These are phyloP conservation scores for Micromys minutus DNA, from an alignment of 2,113 vertebrate genomes.

Conservation along the genomic window DNA sequence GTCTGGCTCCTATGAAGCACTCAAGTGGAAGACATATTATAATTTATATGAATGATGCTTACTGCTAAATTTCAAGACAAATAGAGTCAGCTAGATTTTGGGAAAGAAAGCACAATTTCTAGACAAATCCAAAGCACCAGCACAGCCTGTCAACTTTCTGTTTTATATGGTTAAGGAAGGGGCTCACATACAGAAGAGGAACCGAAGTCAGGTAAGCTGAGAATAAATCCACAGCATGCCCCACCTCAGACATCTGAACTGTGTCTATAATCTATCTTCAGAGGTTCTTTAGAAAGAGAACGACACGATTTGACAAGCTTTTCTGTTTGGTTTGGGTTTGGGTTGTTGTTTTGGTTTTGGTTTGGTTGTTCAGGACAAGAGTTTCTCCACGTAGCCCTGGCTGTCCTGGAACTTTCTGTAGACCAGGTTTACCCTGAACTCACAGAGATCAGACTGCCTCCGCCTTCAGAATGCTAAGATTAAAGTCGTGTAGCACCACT, in stretches of 20 bases:
- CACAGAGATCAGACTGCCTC: too few species aligned
- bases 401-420: too few species aligned
- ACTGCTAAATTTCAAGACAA: conserved; percentile 33
- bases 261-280: background rate
- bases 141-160: background rate
- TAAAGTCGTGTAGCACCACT: too few species aligned
- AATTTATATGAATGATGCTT: background rate
- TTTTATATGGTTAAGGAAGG: background rate
- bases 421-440: too few species aligned
- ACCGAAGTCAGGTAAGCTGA: background rate
- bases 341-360: too few species aligned
- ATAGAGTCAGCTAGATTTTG: background rate
- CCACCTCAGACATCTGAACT: background rate
- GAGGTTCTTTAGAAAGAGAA: background rate
- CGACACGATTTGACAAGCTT: background rate
- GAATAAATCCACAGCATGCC: background rate
- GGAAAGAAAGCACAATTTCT: background rate
- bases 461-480: too few species aligned
- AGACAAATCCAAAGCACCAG: background rate
- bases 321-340: too few species aligned
- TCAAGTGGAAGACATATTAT: background rate
- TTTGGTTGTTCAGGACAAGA: too few species aligned
- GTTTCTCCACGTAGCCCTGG: too few species aligned
- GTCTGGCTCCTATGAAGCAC: background rate
- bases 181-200: background rate